Conservation (phyloP, 2,113 vertebrate genomes). For the Silurus asotus region DNA sequence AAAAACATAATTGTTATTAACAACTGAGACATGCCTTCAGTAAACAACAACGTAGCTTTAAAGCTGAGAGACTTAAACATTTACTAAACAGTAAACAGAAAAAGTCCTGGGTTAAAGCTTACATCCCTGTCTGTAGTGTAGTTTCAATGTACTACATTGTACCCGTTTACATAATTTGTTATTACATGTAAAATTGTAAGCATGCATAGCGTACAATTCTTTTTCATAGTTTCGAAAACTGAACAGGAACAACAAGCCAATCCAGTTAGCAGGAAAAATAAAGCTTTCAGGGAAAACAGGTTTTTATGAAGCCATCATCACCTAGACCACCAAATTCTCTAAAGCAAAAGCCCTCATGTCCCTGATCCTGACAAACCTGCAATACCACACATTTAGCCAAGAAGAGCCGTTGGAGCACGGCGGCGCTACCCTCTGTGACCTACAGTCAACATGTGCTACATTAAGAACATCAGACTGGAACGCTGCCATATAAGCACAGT, state of each 20-base stretch:
- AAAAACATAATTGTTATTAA: not conserved
- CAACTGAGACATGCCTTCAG: not conserved
- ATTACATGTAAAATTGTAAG: not conserved
- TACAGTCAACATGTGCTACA: slow-evolving; percentile 57
- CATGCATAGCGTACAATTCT: not conserved
- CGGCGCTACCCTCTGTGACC: slow-evolving; percentile 29
- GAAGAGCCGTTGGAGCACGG: slow-evolving; percentile 48
- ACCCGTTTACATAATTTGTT: not conserved
- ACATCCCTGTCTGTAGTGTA: not conserved
- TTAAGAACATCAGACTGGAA: slow-evolving; percentile 40
- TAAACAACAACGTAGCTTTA: not conserved
- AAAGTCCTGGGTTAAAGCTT: not conserved
- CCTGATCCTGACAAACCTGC: slow-evolving; percentile 66
- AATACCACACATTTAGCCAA: slow-evolving; percentile 52
- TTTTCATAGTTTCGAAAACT: slow-evolving; percentile 2
- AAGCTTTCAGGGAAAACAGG: slow-evolving; percentile 27
- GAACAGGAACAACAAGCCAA: slow-evolving; percentile 56
- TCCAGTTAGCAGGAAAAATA: slow-evolving; percentile 42
- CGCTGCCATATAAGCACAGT: slow-evolving; percentile 14
- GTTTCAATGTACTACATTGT: not conserved
- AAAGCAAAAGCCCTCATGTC: slow-evolving; percentile 43
- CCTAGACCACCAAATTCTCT: slow-evolving; percentile 21
- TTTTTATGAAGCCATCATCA: slow-evolving; percentile 14
- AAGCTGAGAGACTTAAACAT: not conserved
- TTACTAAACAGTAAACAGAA: not conserved